phyloP scores from a whole-genome alignment of 2,797 vertebrate genomes.

The Ctenosaura bakeri region DNA sequence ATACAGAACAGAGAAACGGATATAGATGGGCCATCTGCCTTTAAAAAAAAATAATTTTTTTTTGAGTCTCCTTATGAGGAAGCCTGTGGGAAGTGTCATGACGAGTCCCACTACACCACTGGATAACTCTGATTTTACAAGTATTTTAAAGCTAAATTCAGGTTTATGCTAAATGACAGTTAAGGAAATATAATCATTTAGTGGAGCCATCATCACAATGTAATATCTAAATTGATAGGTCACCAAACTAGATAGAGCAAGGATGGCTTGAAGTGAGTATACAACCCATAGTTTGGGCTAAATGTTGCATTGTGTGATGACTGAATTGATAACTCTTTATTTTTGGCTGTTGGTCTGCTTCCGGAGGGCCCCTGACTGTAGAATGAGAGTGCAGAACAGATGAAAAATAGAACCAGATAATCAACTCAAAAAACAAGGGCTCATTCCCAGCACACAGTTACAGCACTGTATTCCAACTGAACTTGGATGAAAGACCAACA shows the following conservation, averaged over 20 bases:
- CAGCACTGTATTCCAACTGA: too few relatives aligned
- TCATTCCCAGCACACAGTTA: too few relatives aligned
- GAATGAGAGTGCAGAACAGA: background rate
- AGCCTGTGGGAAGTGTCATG: background rate
- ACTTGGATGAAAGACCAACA: too few relatives aligned
- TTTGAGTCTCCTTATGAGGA: background rate
- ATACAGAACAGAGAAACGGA: background rate
- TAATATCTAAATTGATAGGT: background rate
- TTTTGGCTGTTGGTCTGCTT: background rate
- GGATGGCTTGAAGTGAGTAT: background rate
- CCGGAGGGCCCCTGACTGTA: background rate
- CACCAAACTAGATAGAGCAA: background rate
- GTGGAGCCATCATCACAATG: background rate
- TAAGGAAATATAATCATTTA: background rate
- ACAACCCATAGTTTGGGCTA: background rate
- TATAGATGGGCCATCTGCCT: background rate
- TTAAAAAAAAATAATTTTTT: background rate
- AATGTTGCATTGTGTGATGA: background rate
- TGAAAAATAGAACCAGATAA: background rate
- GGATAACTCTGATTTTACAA: background rate
- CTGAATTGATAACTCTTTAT: background rate
- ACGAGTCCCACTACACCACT: background rate
- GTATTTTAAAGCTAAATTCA: background rate
- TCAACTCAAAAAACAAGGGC: background rate
- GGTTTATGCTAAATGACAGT: background rate